phyloP scores from a whole-genome alignment of 2,888 invertebrate genomes.

The Cantharis lateralis region DNA sequence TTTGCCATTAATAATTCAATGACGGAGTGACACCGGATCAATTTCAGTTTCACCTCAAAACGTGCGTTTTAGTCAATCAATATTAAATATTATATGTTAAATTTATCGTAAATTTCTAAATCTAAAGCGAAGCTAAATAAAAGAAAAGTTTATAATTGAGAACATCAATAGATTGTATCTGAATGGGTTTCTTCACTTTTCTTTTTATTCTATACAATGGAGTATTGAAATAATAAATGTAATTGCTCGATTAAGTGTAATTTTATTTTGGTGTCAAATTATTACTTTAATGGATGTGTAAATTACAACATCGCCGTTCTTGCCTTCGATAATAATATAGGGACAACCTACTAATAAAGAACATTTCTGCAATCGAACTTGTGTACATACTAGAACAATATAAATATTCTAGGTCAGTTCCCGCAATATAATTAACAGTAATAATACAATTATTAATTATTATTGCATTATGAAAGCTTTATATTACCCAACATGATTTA shows the following conservation, averaged over 20 bases:
- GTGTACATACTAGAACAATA: constrained; percentile 3
- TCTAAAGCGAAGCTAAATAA: background rate
- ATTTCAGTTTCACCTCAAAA: background rate
- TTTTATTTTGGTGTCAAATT: background rate
- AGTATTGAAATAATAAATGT: background rate
- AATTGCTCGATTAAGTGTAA: background rate
- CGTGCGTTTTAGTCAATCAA: background rate
- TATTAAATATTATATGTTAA: background rate
- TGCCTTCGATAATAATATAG: background rate
- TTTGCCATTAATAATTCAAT: background rate
- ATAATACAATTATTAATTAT: constrained; percentile 5
- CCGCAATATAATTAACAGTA: background rate
- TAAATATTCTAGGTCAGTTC: background rate
- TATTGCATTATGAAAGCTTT: background rate
- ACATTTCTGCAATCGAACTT: background rate
- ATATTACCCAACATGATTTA: constrained; percentile 9
- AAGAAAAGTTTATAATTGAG: background rate
- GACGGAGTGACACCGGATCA: background rate
- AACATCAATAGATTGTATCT: background rate
- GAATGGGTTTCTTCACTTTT: background rate
- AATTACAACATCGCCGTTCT: background rate
- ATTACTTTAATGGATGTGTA: background rate
- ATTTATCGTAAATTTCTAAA: background rate
- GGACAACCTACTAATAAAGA: background rate
- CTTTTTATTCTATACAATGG: background rate